Evolutionary conservation across 2,888 invertebrate genomes (phyloP).

Genomic region (Sarcophaga rosellei): DNA sequence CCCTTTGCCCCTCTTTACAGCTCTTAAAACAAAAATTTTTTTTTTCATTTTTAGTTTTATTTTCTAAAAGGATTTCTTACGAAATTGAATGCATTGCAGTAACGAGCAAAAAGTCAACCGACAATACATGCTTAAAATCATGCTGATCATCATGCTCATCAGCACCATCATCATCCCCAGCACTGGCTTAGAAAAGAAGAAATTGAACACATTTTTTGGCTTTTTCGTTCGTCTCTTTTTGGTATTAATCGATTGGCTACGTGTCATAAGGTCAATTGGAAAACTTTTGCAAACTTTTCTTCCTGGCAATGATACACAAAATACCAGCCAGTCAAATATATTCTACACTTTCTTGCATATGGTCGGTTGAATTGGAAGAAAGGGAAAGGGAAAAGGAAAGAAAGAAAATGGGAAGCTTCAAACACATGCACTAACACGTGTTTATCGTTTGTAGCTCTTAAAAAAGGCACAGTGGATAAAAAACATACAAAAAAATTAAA

Average conservation of each 20-base stretch:
- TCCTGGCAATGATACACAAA: constrained; percentile 30
- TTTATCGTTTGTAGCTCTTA: background rate
- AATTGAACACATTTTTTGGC: background rate
- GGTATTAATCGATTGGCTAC: constrained; percentile 45
- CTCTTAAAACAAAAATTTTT: background rate
- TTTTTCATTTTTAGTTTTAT: constrained; percentile 15
- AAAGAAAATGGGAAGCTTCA: background rate
- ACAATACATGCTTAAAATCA: background rate
- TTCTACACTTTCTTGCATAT: background rate
- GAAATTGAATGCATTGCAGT: constrained; percentile 43
- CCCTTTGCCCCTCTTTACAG: fast-evolving
- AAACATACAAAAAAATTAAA: background rate
- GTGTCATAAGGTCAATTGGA: constrained; percentile 61
- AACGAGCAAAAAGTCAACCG: constrained; percentile 14
- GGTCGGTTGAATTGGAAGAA: too few relatives aligned
- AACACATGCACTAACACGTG: constrained; percentile 24
- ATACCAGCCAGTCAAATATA: background rate
- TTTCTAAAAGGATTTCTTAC: constrained; percentile 4
- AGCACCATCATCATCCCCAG: background rate
- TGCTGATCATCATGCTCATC: background rate
- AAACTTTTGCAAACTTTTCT: constrained; percentile 24
- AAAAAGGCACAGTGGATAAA: background rate
- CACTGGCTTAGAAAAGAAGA: constrained; percentile 3
- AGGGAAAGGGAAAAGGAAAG: too few relatives aligned
- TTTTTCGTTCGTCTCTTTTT: background rate